phyloP scores from a whole-genome alignment of 2,797 vertebrate genomes.

The Threskiornis aethiopicus region DNA sequence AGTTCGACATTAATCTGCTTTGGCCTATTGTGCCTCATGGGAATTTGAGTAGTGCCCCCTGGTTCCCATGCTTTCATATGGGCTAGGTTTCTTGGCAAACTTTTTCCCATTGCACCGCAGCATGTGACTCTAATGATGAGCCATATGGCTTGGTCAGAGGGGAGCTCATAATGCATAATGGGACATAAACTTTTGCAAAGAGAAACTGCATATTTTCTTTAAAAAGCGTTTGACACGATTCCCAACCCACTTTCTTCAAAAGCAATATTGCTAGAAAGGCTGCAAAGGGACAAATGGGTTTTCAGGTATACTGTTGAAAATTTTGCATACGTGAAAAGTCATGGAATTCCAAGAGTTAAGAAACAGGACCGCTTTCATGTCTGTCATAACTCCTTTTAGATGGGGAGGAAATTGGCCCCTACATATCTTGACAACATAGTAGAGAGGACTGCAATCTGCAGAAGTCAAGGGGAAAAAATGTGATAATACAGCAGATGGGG shows the following conservation, averaged over 20 bases:
- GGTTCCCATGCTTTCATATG: neutral
- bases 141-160: neutral
- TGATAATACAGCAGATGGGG: slow-evolving; percentile 59
- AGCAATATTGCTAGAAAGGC: neutral
- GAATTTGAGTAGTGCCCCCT: neutral
- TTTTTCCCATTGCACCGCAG: neutral
- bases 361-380: neutral
- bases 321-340: neutral
- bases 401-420: slow-evolving; percentile 57
- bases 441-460: slow-evolving; percentile 47
- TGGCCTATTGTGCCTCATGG: neutral
- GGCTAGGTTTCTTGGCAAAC: neutral
- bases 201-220: neutral
- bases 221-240: rapidly evolving
- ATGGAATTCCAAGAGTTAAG: slow-evolving; percentile 54
- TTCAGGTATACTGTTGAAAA: neutral
- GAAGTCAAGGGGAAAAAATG: slow-evolving; percentile 67
- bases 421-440: slow-evolving; percentile 54
- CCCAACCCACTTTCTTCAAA: neutral
- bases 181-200: neutral
- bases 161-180: neutral
- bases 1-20: neutral
- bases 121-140: neutral
- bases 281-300: neutral
- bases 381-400: slow-evolving; percentile 23